These are phyloP conservation scores for Canis aureus DNA, from an alignment of 2,113 vertebrate genomes.

Conservation along the genomic window DNA sequence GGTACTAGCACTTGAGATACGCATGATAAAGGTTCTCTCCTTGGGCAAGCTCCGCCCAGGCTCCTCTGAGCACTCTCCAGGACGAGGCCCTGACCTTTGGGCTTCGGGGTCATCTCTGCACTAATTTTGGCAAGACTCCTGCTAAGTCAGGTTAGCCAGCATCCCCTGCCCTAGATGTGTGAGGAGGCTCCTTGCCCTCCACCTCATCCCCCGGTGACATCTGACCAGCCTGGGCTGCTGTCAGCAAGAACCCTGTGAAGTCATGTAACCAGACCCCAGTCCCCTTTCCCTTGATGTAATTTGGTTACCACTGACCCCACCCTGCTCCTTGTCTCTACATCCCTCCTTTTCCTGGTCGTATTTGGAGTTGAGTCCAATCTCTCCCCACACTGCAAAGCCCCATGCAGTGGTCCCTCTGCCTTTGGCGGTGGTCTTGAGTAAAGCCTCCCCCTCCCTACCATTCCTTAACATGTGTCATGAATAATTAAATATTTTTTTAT, in stretches of 20 bases:
- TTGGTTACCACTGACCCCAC: not conserved
- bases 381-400: not conserved
- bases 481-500: not conserved
- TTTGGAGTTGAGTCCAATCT: not conserved
- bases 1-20: not conserved
- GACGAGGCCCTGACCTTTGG: not conserved
- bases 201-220: rapidly evolving
- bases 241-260: not conserved
- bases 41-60: not conserved
- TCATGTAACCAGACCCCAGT: rapidly evolving
- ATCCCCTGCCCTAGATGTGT: too few relatives aligned
- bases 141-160: not conserved
- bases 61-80: not conserved
- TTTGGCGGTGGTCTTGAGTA: not conserved
- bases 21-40: not conserved
- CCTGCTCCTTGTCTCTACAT: not conserved
- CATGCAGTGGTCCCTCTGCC: not conserved
- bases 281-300: rapidly evolving
- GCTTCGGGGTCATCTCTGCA: not conserved
- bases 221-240: not conserved
- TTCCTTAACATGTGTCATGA: not conserved
- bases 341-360: not conserved
- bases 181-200: not conserved
- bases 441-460: not conserved
- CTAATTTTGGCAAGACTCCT: not conserved